Evolutionary conservation across 1,140 invertebrate species (phyloP).

Genomic region (Oncopeltus fasciatus): DNA sequence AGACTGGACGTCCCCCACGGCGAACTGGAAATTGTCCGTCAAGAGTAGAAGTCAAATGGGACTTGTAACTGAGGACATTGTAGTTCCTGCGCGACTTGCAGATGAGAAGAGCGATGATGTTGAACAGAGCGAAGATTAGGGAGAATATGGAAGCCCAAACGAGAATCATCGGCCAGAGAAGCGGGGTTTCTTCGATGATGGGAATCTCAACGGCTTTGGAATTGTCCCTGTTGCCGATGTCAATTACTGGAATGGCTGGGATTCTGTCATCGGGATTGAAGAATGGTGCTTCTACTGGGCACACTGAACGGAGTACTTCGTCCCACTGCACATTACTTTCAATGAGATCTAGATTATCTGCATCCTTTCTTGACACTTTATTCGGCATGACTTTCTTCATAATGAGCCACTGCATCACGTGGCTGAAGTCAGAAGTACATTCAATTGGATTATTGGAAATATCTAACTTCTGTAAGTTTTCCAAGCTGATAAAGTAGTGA

Average conservation of each 20-base stretch:
- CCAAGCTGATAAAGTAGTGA: conserved; percentile 18
- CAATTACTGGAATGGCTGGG: neutral
- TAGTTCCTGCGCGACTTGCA: conserved; percentile 11
- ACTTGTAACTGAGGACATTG: neutral
- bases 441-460: conserved; percentile 31
- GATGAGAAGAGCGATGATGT: conserved; percentile 1
- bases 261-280: neutral
- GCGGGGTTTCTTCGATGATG: conserved; percentile 1
- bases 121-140: conserved; percentile 7
- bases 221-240: neutral
- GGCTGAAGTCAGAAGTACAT: conserved; percentile 32
- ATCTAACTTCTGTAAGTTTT: conserved; percentile 28
- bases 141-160: conserved; percentile 5
- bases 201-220: conserved; percentile 7
- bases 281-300: neutral
- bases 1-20: conserved; percentile 18
- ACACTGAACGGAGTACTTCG: conserved; percentile 13
- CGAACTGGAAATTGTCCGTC: conserved; percentile 13
- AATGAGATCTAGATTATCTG: conserved; percentile 9
- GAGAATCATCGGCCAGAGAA: conserved; percentile 11
- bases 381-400: conserved; percentile 29
- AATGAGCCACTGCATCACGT: conserved; percentile 32
- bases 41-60: conserved; percentile 9
- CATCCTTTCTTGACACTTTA: conserved; percentile 22
- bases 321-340: conserved; percentile 18